Base-by-base conservation (phyloP, 1,140 invertebrate species). In the Caenorhabditis briggsae region DNA sequence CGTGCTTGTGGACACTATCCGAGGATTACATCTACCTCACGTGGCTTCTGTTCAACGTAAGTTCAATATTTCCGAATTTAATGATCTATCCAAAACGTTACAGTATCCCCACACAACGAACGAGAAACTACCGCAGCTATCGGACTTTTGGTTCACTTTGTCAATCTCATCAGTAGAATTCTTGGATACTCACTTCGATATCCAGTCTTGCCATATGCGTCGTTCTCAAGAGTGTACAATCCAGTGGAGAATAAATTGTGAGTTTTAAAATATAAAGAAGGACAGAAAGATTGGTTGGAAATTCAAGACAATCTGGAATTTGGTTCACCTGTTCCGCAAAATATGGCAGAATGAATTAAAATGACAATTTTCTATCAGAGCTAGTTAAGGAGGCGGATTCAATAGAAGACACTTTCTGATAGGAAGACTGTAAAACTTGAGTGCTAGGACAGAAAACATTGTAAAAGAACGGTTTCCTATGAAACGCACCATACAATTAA, bases 121-220 rank as follows among this genome's bases (percentile, higher is more conserved):
- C 23, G 20, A 7, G 88, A 90, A 87, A 48, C 86, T 2, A 74
- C 90, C 53, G 90, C 90, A 25, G 89, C 90, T 9, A 65, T 89
- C 18, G 84, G 89, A 23, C 82, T 88, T 85, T 56, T 90, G 16
- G 78, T 90, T 41, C 85, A 91, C 58, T 41, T 90, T 18, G 53
- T 90, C 3, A 46, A 85, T 43, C 16, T 61, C 8, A 84, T 90
- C 50, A 59, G 85, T 43, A 46, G 59, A 41, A 83, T 90, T 59
- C 55, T 90, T 58, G 65, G 82, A 33, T 84, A 87, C 20, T 50
- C 87, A 14, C 70, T 86, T 11, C 83, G 87, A n/a, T 87, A 90
- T 82, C 84, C 84, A 12, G 20, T 90, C 20, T n/a, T 85, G 33
- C 85, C 88, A 14, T 83, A 65, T 9, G 84, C 87, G 5, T 90